Evolutionary conservation across 2,113 vertebrate species (phyloP).

Genomic region (Microtus montanus): DNA sequence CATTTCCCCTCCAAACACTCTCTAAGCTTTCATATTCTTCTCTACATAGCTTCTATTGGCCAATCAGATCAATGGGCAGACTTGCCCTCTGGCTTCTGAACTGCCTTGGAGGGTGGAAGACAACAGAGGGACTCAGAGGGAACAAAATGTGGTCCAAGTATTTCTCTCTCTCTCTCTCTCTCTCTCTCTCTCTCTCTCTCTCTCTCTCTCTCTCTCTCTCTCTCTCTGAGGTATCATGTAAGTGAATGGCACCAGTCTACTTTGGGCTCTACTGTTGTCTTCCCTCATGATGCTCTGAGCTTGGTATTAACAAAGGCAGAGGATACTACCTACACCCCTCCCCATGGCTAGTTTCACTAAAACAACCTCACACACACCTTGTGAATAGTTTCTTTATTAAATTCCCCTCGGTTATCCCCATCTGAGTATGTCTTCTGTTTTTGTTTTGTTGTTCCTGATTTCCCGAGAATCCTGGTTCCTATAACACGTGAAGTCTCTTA

Average conservation of each 20-base stretch:
- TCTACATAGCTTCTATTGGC: background rate
- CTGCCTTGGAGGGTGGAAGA: background rate
- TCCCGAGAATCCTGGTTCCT: slow-evolving; percentile 10
- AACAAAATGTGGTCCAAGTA: background rate
- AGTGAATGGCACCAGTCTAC: background rate
- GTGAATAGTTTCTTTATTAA: slow-evolving; percentile 45
- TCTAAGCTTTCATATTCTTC: background rate
- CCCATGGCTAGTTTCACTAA: background rate
- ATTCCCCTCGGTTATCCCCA: slow-evolving; percentile 18
- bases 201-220: background rate
- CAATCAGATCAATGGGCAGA: background rate
- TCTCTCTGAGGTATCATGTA: background rate
- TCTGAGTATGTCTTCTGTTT: slow-evolving; percentile 52
- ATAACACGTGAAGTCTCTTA: background rate
- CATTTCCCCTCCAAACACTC: background rate
- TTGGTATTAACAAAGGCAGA: background rate
- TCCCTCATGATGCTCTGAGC: background rate
- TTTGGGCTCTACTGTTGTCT: background rate
- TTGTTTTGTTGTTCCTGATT: background rate
- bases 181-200: background rate
- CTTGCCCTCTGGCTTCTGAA: background rate
- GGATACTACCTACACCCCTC: background rate
- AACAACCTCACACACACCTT: slow-evolving; percentile 33
- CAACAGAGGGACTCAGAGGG: background rate
- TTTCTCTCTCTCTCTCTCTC: background rate